phyloP scores from a whole-genome alignment of 2,888 invertebrate genomes.

The Drosophila ezoana region DNA sequence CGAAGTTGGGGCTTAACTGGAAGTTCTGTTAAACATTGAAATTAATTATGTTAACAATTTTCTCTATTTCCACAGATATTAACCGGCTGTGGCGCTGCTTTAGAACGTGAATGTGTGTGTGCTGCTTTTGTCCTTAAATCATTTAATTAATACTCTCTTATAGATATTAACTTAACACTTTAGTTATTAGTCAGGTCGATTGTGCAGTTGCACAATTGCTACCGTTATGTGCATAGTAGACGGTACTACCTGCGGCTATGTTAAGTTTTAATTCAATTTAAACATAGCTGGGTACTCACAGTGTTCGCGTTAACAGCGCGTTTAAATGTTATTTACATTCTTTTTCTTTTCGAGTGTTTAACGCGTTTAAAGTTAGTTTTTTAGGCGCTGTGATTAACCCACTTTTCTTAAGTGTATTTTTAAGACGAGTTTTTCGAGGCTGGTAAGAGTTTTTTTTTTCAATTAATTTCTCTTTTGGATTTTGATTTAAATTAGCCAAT shows the following conservation, averaged over 20 bases:
- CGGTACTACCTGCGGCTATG: conserved; percentile 85
- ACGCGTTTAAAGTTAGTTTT: not conserved
- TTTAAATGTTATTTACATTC: not conserved
- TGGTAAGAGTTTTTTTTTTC: conserved; percentile 41
- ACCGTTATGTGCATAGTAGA: conserved; percentile 84
- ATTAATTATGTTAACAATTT: conserved; percentile 27
- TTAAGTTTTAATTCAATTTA: conserved; percentile 18
- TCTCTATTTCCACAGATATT: conserved; percentile 46
- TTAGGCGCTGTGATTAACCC: not conserved
- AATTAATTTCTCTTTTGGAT: conserved; percentile 12
- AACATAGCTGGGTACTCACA: conserved; percentile 11
- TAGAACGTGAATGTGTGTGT: not conserved
- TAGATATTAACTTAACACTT: not conserved
- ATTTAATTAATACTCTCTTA: not conserved
- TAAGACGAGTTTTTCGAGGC: conserved; percentile 16
- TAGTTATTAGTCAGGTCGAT: conserved; percentile 83
- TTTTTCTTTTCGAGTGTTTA: not conserved
- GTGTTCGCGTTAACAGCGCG: conserved; percentile 7
- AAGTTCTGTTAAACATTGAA: not conserved
- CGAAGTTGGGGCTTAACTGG: conserved; percentile 1
- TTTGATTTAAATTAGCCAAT: conserved; percentile 11
- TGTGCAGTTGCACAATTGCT: conserved; percentile 77
- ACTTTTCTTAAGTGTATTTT: conserved; percentile 7
- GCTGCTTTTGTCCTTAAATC: not conserved
- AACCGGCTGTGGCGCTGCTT: not conserved